Evolutionary conservation across 2,113 vertebrate genomes (phyloP), one percentile per base, ranked within the genome.

Genomic region (Xyliphius kryptos): DNA sequence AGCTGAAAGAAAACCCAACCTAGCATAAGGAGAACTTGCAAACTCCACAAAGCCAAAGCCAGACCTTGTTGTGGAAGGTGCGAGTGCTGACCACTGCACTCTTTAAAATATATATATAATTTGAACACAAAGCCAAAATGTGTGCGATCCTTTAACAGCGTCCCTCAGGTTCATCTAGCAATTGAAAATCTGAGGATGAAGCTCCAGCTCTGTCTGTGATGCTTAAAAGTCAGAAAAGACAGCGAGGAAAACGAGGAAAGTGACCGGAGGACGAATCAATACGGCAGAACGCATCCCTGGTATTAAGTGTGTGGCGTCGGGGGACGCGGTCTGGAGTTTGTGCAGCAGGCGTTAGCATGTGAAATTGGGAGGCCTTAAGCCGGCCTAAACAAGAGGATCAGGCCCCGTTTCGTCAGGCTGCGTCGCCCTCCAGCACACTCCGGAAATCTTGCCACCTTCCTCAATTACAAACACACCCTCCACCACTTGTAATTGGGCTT

Each of bases 341-440:
- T 48, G 21, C 50, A 52, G 52, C 59, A 55, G 65, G 74, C 68
- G 70, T 74, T 76, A 75, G 74, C 53, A 78, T 77, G 77, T 80
- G 76, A 80, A 81, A 80, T 75, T 68, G 72, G 72, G 68, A 72
- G 67, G 76, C 73, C 73, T 79, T 80, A 83, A 84, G 80, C 69
- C 79, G 68, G 68, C 74, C 74, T 80, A 83, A 81, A 85, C 81
- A 85, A 82, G 78, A 69, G 80, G 81, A 83, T 87, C 84, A 84
- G 79, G 82, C 75, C 74, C 75, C 77, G 81, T 82, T 50, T 83
- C 77, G 76, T 81, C 78, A 83, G 71, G 79, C 77, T 79, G 52
- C 70, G 76, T 76, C 77, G 53, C 79, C 74, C 80, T 73, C 46
- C 59, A 70, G 54, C 57, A 59, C 74, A 70, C 71, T 20, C 52